Conservation (phyloP, 2,888 invertebrate species). For the Pollenia labialis region DNA sequence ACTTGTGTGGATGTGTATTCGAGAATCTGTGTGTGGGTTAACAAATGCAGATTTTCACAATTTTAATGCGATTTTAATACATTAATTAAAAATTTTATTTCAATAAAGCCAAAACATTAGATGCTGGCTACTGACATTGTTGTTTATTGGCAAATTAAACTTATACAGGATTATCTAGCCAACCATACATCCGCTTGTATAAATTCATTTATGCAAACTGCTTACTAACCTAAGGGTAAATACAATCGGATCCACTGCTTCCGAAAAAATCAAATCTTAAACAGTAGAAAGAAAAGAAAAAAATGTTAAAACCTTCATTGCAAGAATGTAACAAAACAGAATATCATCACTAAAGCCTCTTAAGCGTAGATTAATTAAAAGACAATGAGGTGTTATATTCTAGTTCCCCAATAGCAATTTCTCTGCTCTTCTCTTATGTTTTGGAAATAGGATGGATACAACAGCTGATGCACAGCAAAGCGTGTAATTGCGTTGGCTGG, state of each 20-base stretch:
- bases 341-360: slow-evolving; percentile 51
- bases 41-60: slow-evolving; percentile 23
- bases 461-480: slow-evolving; percentile 69
- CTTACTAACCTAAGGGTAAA: no score
- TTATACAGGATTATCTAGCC: slow-evolving; percentile 31
- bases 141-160: slow-evolving; percentile 26
- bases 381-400: slow-evolving; percentile 69
- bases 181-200: background rate
- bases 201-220: background rate
- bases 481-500: slow-evolving; percentile 74
- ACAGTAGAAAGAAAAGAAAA: background rate
- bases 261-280: no score
- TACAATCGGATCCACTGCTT: no score
- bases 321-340: slow-evolving; percentile 4
- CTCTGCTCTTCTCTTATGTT: slow-evolving; percentile 1
- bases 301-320: background rate
- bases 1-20: background rate
- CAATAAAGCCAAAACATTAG: slow-evolving; percentile 16
- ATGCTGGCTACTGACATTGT: slow-evolving; percentile 4
- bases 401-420: slow-evolving; percentile 64
- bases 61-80: slow-evolving; percentile 60
- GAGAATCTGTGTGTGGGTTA: background rate
- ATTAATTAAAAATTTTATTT: slow-evolving; percentile 39
- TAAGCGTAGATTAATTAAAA: slow-evolving; percentile 63
- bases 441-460: slow-evolving; percentile 34